phyloP scores from a whole-genome alignment of 2,113 vertebrate genomes.

The Sminthopsis crassicaudata region DNA sequence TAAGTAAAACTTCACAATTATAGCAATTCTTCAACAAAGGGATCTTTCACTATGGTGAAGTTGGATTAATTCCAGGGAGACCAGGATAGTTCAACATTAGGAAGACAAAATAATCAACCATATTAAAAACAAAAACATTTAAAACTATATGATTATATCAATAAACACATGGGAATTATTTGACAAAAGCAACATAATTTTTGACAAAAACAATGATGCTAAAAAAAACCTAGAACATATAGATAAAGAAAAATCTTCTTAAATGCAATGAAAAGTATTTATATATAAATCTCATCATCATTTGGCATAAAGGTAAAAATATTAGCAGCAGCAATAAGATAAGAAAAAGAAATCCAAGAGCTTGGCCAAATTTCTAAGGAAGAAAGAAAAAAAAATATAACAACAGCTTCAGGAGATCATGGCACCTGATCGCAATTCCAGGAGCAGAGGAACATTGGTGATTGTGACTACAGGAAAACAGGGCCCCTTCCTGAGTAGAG shows the following conservation, averaged over 20 bases:
- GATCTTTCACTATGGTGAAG: not conserved
- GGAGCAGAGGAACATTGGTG: no score
- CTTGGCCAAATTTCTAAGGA: no score
- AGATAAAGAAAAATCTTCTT: not conserved
- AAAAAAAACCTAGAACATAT: not conserved
- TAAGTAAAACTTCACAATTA: not conserved
- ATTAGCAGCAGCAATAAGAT: not conserved
- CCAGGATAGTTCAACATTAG: not conserved
- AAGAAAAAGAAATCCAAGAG: not conserved
- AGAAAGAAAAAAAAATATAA: no score
- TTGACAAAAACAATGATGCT: not conserved
- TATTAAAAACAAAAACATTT: not conserved
- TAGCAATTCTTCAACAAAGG: not conserved
- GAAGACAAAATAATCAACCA: not conserved
- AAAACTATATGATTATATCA: not conserved
- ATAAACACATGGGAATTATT: not conserved
- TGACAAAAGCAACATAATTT: not conserved
- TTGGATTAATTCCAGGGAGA: not conserved
- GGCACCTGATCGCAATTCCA: no score
- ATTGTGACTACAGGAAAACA: no score
- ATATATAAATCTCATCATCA: not conserved
- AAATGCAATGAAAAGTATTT: not conserved
- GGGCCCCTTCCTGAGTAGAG: no score
- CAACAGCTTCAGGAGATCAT: no score
- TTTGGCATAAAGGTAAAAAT: not conserved